A percentile compares a stretch with the other conserved stretches of the same genome.
Conservation (phyloP, 2,888 invertebrate genomes). For the Erynnis tages region DNA sequence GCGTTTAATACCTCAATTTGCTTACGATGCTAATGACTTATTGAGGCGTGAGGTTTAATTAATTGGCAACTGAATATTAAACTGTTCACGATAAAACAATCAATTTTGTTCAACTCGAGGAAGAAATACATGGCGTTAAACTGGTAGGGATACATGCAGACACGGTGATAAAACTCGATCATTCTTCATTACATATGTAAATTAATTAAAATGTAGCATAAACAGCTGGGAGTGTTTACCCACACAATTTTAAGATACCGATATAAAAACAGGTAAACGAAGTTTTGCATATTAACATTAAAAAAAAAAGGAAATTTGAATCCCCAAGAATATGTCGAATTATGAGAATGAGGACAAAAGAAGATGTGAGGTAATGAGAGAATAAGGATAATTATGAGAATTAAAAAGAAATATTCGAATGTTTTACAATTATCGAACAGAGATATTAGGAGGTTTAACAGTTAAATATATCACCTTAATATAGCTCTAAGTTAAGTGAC, state of each 20-base stretch:
- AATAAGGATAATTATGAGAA: no score
- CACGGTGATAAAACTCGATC: constrained; percentile 5
- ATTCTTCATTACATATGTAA: constrained; percentile 4
- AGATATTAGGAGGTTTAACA: no score
- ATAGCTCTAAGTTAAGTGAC: no score
- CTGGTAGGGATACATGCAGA: background rate
- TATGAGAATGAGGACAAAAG: no score
- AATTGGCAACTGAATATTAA: constrained; percentile 15
- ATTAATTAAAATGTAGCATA: constrained; percentile 9
- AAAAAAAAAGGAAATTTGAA: no score
- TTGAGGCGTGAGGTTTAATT: constrained; percentile 22
- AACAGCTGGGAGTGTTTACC: constrained; percentile 1
- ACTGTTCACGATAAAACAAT: constrained; percentile 8
- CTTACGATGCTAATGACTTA: constrained; percentile 20
- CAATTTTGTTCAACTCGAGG: constrained; percentile 13
- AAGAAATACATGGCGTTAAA: background rate
- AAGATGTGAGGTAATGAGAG: no score
- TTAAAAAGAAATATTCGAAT: no score
- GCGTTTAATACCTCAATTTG: constrained; percentile 6
- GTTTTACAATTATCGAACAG: no score
- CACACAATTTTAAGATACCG: background rate
- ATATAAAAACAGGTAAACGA: no score
- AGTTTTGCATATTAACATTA: no score
- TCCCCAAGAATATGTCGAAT: no score
- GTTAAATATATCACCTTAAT: no score